Evolutionary conservation across 2,888 invertebrate genomes (phyloP), one percentile per base, ranked within the genome.

Genomic region (Liposcelis brunnea): DNA sequence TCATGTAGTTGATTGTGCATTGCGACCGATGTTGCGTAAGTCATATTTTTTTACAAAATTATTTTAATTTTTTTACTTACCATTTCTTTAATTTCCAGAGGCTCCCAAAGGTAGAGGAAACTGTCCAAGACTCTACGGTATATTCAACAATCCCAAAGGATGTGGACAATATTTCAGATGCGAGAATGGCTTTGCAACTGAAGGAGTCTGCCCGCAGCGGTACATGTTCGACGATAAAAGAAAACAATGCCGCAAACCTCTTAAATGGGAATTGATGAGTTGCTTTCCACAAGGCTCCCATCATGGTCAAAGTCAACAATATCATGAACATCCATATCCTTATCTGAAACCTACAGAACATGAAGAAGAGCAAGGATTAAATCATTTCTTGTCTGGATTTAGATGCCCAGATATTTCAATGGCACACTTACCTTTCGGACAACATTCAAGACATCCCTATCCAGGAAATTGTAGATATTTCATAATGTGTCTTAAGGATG

Each of bases 401-500:
- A 36, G 44, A 21, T 51, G 51, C 14, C 51, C 51, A 7, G 42
- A 26, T 8, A 6, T 26, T 8, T 26, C 14, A 26, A 31, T 35
- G 12, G 37, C 47, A n/a, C n/a, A 43, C 7, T 50, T 34, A 35
- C 48, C 51, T 6, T 51, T 43, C 26, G 51, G 51, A 10, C 47
- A 49, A 18, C 51, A 51, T 37, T 45, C 49, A 8, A 47, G 51
- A 10, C 49, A 51, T 26, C 51, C 51, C 2, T 48, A 47, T 18
- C 48, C 51, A 2, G 47, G 47, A 10, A 46, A 47, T 15, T 51
- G 51, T 35, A 34, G 19, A 2, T 44, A 36, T 15, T 51, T 47
- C 46, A 44, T 51, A 19, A 44, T 51, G 42, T 51, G 51, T 42
- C 34, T 49, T 10, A 26, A 26, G 26, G 26, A 50, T 32, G 49